These are phyloP conservation scores for Endomychus coccineus DNA, from an alignment of 2,888 invertebrate genomes.

Conservation along the genomic window DNA sequence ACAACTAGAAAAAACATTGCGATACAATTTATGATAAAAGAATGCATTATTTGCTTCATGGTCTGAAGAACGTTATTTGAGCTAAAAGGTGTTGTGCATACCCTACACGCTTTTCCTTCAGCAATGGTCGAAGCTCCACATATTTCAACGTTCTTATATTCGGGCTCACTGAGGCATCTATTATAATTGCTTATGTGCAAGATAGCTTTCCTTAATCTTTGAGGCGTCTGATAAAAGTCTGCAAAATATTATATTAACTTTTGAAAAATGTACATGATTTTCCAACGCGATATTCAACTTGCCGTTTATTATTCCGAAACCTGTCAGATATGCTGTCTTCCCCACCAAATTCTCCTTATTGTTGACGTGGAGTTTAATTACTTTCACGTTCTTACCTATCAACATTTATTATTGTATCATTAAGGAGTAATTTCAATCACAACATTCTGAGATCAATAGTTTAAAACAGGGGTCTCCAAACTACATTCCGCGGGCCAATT, in stretches of 20 bases:
- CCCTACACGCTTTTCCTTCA: conserved; percentile 42
- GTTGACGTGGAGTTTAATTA: conserved; percentile 35
- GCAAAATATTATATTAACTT: conserved; percentile 18
- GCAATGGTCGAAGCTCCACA: conserved; percentile 37
- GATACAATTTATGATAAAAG: no score
- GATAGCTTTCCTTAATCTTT: conserved; percentile 34
- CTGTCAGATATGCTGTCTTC: conserved; percentile 37
- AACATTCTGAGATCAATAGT: no score
- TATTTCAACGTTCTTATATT: conserved; percentile 28
- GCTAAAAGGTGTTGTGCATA: conserved; percentile 15
- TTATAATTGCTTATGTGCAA: conserved; percentile 34
- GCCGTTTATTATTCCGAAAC: conserved; percentile 41
- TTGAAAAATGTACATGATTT: no score
- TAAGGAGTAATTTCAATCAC: no score
- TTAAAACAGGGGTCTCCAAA: no score
- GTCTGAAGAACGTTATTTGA: no score
- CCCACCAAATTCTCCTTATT: conserved; percentile 34
- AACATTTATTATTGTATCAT: no score
- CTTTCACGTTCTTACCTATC: conserved; percentile 31
- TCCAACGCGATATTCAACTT: no score
- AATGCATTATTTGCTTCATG: no score
- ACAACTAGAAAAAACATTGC: no score
- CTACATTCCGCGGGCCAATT: no score
- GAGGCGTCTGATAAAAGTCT: conserved; percentile 37
- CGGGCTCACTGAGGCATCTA: conserved; percentile 32